These are phyloP conservation scores for Grapholita molesta DNA, from an alignment of 1,140 invertebrate species.

Conservation along the genomic window DNA sequence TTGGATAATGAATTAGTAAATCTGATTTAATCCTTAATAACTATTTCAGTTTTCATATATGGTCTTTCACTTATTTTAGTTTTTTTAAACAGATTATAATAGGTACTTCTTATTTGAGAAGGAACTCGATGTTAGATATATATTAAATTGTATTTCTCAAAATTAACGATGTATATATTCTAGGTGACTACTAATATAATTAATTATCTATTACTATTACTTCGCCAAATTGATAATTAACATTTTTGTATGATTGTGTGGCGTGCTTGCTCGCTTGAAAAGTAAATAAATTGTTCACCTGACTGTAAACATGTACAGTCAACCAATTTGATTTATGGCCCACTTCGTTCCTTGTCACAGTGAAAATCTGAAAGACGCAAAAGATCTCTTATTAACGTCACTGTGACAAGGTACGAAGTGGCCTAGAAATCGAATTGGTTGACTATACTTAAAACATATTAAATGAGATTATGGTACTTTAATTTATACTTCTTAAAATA, in stretches of 20 bases:
- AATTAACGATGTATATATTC: background rate
- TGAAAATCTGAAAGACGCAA: no score
- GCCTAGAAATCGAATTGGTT: no score
- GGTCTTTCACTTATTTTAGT: no score
- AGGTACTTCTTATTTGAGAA: background rate
- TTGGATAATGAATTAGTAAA: no score
- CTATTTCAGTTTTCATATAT: no score
- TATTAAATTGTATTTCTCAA: background rate
- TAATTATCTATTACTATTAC: background rate
- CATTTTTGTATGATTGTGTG: background rate
- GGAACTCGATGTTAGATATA: background rate
- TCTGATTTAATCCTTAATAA: no score
- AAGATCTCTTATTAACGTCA: no score
- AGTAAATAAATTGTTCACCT: background rate
- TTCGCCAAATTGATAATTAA: background rate
- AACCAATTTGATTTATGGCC: no score
- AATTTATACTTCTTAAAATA: background rate
- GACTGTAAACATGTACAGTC: background rate
- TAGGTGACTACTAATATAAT: background rate
- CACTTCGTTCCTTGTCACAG: no score
- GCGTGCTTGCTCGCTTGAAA: background rate
- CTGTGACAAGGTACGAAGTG: no score
- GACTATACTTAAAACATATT: background rate
- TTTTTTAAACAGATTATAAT: no score
- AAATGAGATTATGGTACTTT: background rate